Percentiles rank a stretch among this genome's conserved stretches.
Evolutionary conservation across 2,113 vertebrate genomes (phyloP).

Genomic region (Oxyura jamaicensis): DNA sequence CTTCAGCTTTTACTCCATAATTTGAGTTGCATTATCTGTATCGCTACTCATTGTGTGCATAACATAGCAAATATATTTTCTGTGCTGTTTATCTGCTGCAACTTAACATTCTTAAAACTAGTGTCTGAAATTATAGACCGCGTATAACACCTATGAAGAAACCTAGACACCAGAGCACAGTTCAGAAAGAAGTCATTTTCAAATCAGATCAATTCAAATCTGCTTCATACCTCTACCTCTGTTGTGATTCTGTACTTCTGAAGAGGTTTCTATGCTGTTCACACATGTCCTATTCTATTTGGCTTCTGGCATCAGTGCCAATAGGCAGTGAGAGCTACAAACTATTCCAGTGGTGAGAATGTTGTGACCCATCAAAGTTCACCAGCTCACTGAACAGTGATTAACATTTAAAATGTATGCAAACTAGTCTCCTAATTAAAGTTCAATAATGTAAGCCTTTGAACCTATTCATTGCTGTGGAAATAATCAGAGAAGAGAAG

Average conservation of each 20-base stretch:
- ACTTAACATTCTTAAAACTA: not conserved
- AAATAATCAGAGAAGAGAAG: slow-evolving; percentile 70
- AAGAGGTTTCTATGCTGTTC: not conserved
- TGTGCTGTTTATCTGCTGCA: not conserved
- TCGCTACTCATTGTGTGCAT: not conserved
- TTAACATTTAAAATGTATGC: slow-evolving; percentile 76
- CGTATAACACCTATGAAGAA: not conserved
- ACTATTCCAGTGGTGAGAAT: not conserved
- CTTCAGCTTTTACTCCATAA: not conserved
- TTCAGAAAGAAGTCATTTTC: not conserved
- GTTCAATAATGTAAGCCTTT: slow-evolving; percentile 71
- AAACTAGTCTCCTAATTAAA: slow-evolving; percentile 75
- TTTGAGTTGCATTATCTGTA: not conserved
- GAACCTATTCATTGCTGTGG: slow-evolving; percentile 69
- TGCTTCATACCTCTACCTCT: not conserved
- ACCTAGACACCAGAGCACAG: not conserved
- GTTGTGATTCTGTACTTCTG: not conserved
- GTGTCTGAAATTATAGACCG: not conserved
- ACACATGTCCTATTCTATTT: not conserved
- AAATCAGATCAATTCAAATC: not conserved
- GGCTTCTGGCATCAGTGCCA: not conserved
- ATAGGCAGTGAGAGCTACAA: not conserved
- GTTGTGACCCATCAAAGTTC: slow-evolving; percentile 58
- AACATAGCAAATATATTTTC: not conserved
- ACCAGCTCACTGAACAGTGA: slow-evolving; percentile 50